Evolutionary conservation across 2,888 invertebrate species (phyloP), one percentile per base, ranked within the genome.

Genomic region (Drosophila formosana): DNA sequence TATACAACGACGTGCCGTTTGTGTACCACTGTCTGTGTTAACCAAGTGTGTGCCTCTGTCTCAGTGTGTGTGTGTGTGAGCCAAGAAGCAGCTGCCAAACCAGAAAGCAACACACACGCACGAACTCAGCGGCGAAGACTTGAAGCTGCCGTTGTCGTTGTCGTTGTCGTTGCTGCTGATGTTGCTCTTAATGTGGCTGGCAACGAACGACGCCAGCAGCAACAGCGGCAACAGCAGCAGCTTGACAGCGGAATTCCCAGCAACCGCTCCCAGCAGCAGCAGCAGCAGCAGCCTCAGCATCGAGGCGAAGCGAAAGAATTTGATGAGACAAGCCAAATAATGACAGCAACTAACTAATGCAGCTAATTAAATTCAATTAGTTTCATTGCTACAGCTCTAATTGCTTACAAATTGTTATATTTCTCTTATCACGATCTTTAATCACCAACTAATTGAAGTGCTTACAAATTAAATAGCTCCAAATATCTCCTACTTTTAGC

Each of bases 1-100:
- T 92, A 92, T 91, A 92, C 91, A 89, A 52, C 70, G 62, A 49
- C 64, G 58, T 47, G 30, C 57, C 43, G 72, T 49, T 46, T 55
- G 52, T 49, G 49, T 56, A 41, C 43, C 43, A 28, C 8, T 56
- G 56, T 32, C 43, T 64, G 51, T 50, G 39, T 51, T 45, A 25
- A 11, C 45, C 25, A 18, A n/a, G 18, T 62, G 49, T 43, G 49
- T 43, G 25, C 56, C 25, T 57, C 25, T 23, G 39, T 43, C 25
- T 57, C 25, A 18, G 39, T 43, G 26, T 28, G 58, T 55, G 37
- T 63, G 55, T 32, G 67, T 73, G 61, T 72, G 72, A 65, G 72
- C 85, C 82, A 80, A 80, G 82, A 82, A 82, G 85, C 85, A 76
- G 76, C 79, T 82, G 82, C 68, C 82, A 82, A 82, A 82, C 82